Evolutionary conservation across 2,797 vertebrate genomes (phyloP).

Genomic region (Malurus splendens): DNA sequence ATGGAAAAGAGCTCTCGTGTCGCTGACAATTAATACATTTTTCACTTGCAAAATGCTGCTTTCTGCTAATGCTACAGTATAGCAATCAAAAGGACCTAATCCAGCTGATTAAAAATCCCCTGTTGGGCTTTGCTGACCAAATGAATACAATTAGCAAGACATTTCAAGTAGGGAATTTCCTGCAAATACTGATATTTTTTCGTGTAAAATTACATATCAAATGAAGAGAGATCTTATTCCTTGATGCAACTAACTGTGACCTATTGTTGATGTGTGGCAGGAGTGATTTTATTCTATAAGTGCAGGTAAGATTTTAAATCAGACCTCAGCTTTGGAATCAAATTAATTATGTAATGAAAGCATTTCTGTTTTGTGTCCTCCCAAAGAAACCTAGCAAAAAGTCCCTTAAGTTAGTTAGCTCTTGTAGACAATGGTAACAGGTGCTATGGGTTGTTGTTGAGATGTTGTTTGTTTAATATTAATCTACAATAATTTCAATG

Average conservation of each 20-base stretch:
- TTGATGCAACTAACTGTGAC: not conserved
- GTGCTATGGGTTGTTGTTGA: constrained; percentile 21
- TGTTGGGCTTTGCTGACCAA: constrained; percentile 46
- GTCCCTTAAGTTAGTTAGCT: constrained; percentile 4
- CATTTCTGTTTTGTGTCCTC: constrained; percentile 31
- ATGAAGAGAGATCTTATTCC: not conserved
- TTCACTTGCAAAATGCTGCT: constrained; percentile 1
- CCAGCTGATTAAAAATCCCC: not conserved
- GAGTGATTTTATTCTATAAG: not conserved
- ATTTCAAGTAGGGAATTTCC: constrained; percentile 34
- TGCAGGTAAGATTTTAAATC: constrained; percentile 33
- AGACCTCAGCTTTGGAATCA: constrained; percentile 8
- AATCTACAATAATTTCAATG: constrained; percentile 64
- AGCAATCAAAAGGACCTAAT: constrained; percentile 59
- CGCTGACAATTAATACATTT: not conserved
- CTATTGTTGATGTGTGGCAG: not conserved
- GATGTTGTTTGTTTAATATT: constrained; percentile 54
- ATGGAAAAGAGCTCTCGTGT: not conserved
- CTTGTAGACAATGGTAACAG: constrained; percentile 46
- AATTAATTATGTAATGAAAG: constrained; percentile 40
- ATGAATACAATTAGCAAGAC: constrained; percentile 33
- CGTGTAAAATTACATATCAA: not conserved
- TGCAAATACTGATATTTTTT: not conserved
- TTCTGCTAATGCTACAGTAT: not conserved
- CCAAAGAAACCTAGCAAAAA: not conserved